phyloP scores from a whole-genome alignment of 2,888 invertebrate species.

The Orchesella flavescens region DNA sequence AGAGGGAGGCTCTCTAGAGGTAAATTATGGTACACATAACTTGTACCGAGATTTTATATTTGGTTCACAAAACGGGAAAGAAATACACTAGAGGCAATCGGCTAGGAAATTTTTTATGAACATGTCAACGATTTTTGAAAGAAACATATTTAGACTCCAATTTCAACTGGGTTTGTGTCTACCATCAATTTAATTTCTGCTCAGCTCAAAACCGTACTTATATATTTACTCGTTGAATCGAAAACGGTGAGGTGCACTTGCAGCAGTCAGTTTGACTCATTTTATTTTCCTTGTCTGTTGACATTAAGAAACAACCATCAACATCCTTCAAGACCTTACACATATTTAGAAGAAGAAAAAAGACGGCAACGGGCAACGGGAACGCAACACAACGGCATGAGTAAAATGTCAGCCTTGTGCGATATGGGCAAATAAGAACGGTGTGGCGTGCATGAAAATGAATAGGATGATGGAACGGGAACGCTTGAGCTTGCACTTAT shows the following conservation, averaged over 20 bases:
- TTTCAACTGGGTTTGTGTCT: neutral
- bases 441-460: neutral
- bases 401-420: constrained; percentile 48
- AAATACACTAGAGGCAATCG: no score
- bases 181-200: neutral
- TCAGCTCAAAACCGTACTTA: no score
- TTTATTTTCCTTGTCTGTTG: constrained; percentile 30
- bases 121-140: neutral
- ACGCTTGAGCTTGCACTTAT: no score
- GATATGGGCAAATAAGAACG: constrained; percentile 1
- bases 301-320: constrained; percentile 45
- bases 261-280: constrained; percentile 22
- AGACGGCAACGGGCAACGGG: no score
- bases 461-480: neutral
- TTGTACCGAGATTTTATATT: no score
- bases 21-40: neutral
- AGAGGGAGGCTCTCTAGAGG: constrained; percentile 16
- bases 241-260: neutral
- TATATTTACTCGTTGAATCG: no score
- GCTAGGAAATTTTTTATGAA: neutral
- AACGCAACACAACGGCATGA: constrained; percentile 2
- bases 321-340: constrained; percentile 28
- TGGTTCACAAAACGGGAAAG: no score
- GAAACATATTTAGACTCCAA: no score
- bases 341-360: no score